Conservation (phyloP, 2,113 vertebrate species). For the Rhinolophus ferrumequinum region DNA sequence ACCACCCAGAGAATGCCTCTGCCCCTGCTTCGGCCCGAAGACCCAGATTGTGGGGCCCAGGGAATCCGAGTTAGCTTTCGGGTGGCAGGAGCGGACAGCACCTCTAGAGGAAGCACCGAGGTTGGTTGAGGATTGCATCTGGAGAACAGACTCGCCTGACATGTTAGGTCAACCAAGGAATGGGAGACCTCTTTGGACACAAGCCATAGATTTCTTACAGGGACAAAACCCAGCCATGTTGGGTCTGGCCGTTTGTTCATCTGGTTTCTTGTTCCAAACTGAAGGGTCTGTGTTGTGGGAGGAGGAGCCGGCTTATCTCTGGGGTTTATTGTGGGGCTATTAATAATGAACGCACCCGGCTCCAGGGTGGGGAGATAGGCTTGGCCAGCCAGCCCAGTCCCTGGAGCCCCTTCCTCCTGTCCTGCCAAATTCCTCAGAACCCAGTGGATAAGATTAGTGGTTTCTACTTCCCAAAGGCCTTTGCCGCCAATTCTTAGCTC, state of each 20-base stretch:
- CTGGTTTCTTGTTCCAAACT: not conserved
- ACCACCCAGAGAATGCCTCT: not conserved
- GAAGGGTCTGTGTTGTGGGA: not conserved
- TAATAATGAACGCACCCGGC: not conserved
- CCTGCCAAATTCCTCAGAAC: constrained; percentile 76
- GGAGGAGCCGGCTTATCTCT: constrained; percentile 5
- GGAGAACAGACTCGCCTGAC: not conserved
- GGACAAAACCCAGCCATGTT: not conserved
- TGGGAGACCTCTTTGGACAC: not conserved
- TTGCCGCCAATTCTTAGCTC: not conserved
- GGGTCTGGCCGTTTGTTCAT: not conserved
- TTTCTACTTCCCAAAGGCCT: constrained; percentile 61
- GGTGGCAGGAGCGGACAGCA: not conserved
- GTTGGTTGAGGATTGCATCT: accelerated
- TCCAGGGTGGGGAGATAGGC: not conserved
- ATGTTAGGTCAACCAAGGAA: accelerated
- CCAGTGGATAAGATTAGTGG: constrained; percentile 70
- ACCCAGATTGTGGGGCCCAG: not conserved
- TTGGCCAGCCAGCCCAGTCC: not conserved
- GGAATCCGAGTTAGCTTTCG: not conserved
- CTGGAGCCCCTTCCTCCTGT: constrained; percentile 55
- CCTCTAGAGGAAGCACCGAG: too few relatives aligned
- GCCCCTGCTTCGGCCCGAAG: not conserved
- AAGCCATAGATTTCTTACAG: not conserved
- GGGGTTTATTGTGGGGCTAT: not conserved